These are phyloP conservation scores for Harpegnathos saltator DNA, from an alignment of 1,140 invertebrate species.

Conservation along the genomic window DNA sequence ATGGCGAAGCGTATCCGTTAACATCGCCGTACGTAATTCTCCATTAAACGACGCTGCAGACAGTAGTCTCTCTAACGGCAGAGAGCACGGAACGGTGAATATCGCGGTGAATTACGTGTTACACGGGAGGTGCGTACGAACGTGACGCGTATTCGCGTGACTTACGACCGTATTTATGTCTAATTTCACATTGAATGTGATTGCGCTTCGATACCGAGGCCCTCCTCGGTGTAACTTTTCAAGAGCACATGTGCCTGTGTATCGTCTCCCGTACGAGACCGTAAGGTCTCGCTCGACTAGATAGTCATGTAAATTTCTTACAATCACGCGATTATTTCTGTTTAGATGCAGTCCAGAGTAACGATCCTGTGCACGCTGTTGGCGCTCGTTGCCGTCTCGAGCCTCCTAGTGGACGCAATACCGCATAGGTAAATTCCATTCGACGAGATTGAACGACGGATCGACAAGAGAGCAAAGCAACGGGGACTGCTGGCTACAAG, in stretches of 20 bases:
- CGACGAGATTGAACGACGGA: background rate
- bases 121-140: background rate
- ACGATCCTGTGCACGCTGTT: conserved; percentile 71
- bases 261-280: no score
- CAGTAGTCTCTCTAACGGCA: background rate
- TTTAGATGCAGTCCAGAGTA: conserved; percentile 75
- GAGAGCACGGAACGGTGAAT: background rate
- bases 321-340: conserved; percentile 11
- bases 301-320: background rate
- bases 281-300: no score
- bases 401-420: conserved; percentile 68
- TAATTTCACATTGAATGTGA: conserved; percentile 18
- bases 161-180: background rate
- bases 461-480: background rate
- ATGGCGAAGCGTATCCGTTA: conserved; percentile 16
- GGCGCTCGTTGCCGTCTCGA: conserved; percentile 60
- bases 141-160: background rate
- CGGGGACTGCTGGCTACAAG: background rate
- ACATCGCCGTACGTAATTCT: conserved; percentile 29
- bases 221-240: background rate
- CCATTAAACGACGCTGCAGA: conserved; percentile 17
- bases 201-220: background rate
- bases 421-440: conserved; percentile 68
- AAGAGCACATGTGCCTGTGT: background rate
- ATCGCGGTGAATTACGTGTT: background rate